phyloP scores from a whole-genome alignment of 2,797 vertebrate genomes.

The Channallabes apus region DNA sequence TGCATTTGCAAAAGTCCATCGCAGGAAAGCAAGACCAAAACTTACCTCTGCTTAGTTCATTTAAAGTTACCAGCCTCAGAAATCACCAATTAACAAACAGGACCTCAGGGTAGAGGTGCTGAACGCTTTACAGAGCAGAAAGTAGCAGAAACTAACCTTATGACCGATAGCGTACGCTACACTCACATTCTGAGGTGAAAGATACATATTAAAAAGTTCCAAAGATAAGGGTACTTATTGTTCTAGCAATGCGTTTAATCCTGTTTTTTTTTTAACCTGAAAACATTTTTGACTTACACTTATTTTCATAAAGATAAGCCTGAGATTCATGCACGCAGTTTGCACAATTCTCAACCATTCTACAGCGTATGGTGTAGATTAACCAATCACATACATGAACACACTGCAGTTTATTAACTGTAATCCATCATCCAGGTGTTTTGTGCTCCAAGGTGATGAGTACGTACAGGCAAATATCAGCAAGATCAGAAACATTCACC shows the following conservation, averaged over 20 bases:
- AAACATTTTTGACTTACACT: neutral
- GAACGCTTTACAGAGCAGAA: neutral
- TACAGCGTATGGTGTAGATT: neutral
- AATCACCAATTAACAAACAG: too few species aligned
- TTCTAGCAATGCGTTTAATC: neutral
- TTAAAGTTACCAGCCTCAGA: too few species aligned
- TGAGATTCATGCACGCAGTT: neutral
- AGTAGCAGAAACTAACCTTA: too few species aligned
- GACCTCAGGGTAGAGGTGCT: too few species aligned
- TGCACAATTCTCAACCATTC: neutral
- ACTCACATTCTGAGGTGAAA: neutral
- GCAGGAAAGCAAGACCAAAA: too few species aligned
- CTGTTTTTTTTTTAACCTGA: neutral
- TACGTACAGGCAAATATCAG: neutral
- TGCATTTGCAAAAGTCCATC: too few species aligned
- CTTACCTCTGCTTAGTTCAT: too few species aligned
- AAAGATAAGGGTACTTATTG: too few species aligned
- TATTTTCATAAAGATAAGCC: neutral
- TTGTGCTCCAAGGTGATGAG: neutral
- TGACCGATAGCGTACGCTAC: too few species aligned
- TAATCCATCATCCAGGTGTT: neutral
- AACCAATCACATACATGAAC: neutral
- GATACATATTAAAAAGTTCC: neutral
- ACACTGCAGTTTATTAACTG: neutral
- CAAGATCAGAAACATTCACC: too few species aligned